phyloP scores from a whole-genome alignment of 2,113 vertebrate species.

The Lynx canadensis region DNA sequence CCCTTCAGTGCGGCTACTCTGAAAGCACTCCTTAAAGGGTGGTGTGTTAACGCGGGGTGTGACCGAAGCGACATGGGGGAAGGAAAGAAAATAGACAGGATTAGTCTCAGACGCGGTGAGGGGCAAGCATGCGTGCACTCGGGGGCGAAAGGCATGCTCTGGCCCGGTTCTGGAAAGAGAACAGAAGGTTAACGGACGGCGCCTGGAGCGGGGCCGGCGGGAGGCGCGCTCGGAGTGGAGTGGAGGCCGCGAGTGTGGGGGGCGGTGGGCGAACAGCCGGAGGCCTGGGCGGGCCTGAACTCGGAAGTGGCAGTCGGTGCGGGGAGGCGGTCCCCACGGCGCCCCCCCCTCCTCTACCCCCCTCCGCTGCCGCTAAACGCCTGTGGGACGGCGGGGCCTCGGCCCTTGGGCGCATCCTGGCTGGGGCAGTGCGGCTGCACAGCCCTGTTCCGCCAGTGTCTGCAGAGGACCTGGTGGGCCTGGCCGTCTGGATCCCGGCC shows the following conservation, averaged over 20 bases:
- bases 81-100: conserved; percentile 95
- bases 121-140: conserved; percentile 92
- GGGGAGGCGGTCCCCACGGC: background rate
- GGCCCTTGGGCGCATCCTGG: background rate
- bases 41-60: conserved; percentile 86
- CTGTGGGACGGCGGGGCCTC: background rate
- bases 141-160: conserved; percentile 90
- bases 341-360: background rate
- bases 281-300: too few relatives aligned
- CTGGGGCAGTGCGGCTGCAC: too few relatives aligned
- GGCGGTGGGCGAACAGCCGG: background rate
- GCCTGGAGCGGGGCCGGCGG: background rate
- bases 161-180: conserved; percentile 87
- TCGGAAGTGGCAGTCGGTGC: too few relatives aligned
- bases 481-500: background rate
- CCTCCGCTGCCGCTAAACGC: background rate
- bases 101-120: conserved; percentile 95
- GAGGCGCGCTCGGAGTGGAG: background rate
- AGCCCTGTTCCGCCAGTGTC: accelerated
- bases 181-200: background rate
- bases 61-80: conserved; percentile 86
- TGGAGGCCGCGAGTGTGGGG: background rate
- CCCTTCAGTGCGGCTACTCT: conserved; percentile 88
- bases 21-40: conserved; percentile 90
- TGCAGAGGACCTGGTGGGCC: background rate